These are phyloP conservation scores for Rhingia campestris DNA, from an alignment of 2,888 invertebrate species.

Conservation along the genomic window DNA sequence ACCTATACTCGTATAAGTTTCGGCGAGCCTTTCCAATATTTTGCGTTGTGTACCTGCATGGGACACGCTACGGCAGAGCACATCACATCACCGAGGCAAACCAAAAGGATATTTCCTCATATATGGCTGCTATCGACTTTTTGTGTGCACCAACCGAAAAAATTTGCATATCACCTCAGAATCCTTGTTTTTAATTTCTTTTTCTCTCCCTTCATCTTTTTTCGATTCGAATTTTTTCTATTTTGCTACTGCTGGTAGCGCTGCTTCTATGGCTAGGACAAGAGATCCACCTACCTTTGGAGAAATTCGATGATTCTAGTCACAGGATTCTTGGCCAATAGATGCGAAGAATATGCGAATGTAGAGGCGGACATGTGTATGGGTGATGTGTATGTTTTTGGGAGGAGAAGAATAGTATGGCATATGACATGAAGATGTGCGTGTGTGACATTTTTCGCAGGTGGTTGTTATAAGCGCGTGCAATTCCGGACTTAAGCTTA, in stretches of 20 bases:
- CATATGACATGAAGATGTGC: slow-evolving; percentile 19
- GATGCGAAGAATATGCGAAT: slow-evolving; percentile 73
- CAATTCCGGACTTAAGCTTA: slow-evolving; percentile 1
- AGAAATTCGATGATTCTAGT: slow-evolving; percentile 68
- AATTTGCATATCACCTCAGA: slow-evolving; percentile 74
- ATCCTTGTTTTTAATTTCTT: slow-evolving; percentile 69
- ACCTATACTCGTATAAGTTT: slow-evolving; percentile 57
- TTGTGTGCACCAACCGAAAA: slow-evolving; percentile 71
- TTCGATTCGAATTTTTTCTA: slow-evolving; percentile 44
- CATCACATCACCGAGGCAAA: slow-evolving; percentile 57
- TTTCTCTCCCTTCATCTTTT: slow-evolving; percentile 55
- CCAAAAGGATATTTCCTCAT: slow-evolving; percentile 73
- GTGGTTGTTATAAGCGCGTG: slow-evolving; percentile 32
- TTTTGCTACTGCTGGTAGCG: slow-evolving; percentile 43
- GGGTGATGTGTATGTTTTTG: slow-evolving; percentile 35
- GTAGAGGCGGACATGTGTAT: slow-evolving; percentile 39
- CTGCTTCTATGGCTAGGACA: slow-evolving; percentile 54
- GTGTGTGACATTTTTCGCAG: slow-evolving; percentile 45
- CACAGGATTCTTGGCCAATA: slow-evolving; percentile 72
- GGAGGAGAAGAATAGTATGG: slow-evolving; percentile 17
- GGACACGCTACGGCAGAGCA: slow-evolving; percentile 11
- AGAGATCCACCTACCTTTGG: slow-evolving; percentile 73
- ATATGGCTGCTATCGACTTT: slow-evolving; percentile 62
- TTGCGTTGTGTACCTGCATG: slow-evolving; percentile 69
- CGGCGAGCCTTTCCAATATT: slow-evolving; percentile 71